These are phyloP conservation scores for Chelonus formosanus DNA, from an alignment of 2,888 invertebrate species.

Conservation along the genomic window DNA sequence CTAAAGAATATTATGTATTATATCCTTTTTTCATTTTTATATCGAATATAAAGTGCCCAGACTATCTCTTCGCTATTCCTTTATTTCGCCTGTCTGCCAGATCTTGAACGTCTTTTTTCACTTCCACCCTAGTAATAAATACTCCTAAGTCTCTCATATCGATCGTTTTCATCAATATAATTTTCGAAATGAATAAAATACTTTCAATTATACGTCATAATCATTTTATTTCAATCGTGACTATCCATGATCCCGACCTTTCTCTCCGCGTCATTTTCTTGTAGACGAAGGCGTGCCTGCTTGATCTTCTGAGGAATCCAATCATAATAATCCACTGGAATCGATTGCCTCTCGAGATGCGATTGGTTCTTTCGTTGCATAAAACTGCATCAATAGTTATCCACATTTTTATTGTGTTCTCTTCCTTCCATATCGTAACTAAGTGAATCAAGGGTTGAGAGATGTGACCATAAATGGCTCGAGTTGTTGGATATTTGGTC, in stretches of 20 bases:
- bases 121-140: too few relatives aligned
- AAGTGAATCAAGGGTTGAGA: too few relatives aligned
- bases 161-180: too few relatives aligned
- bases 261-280: constrained; percentile 5
- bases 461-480: too few relatives aligned
- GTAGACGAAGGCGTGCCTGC: constrained; percentile 36
- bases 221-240: constrained; percentile 11
- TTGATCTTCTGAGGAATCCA: constrained; percentile 58
- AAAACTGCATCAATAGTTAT: too few relatives aligned
- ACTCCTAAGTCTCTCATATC: too few relatives aligned
- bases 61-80: constrained; percentile 9
- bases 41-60: constrained; percentile 28
- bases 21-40: constrained; percentile 37
- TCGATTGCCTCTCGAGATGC: constrained; percentile 60
- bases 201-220: constrained; percentile 1
- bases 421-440: too few relatives aligned
- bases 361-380: constrained; percentile 54
- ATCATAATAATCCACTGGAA: constrained; percentile 63
- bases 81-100: constrained; percentile 1
- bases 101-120: too few relatives aligned
- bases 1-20: constrained; percentile 17
- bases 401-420: too few relatives aligned
- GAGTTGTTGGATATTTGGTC: too few relatives aligned
- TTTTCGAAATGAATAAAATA: background rate
- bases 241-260: background rate